These are phyloP conservation scores for Acrocera orbiculus DNA, from an alignment of 2,888 invertebrate genomes.

Conservation along the genomic window DNA sequence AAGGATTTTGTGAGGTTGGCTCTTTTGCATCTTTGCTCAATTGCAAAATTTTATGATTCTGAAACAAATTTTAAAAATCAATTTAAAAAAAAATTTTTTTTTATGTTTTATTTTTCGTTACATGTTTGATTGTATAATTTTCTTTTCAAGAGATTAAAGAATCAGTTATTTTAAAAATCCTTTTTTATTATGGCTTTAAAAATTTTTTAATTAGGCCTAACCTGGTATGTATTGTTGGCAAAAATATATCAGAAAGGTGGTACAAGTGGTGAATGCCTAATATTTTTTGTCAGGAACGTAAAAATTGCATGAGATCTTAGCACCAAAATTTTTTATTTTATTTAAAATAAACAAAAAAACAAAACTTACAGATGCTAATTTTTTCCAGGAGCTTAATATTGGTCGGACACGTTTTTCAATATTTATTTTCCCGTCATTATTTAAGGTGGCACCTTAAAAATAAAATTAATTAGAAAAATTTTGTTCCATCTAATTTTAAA, in stretches of 20 bases:
- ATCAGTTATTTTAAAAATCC: no score
- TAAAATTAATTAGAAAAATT: neutral
- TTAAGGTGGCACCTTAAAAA: slow-evolving; percentile 10
- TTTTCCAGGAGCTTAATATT: slow-evolving; percentile 68
- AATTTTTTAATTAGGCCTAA: no score
- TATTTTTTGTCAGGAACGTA: no score
- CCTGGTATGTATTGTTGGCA: no score
- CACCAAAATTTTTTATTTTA: neutral
- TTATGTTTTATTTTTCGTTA: no score
- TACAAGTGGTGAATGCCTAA: no score
- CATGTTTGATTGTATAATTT: no score
- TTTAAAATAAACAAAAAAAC: neutral
- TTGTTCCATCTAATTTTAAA: neutral
- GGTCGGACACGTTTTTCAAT: slow-evolving; percentile 49
- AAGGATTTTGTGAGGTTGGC: slow-evolving; percentile 16
- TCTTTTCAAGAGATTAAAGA: no score
- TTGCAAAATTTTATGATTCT: slow-evolving; percentile 19
- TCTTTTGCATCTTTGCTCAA: slow-evolving; percentile 16
- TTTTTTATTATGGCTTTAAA: no score
- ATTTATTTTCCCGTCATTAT: slow-evolving; percentile 23
- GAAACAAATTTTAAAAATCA: no score
- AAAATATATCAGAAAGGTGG: neutral
- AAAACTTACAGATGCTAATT: slow-evolving; percentile 36
- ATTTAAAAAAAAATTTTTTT: no score
- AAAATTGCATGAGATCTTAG: no score